Evolutionary conservation across 2,113 vertebrate genomes (phyloP), one percentile per base, ranked within the genome.

Genomic region (Epinephelus cyanopodus): DNA sequence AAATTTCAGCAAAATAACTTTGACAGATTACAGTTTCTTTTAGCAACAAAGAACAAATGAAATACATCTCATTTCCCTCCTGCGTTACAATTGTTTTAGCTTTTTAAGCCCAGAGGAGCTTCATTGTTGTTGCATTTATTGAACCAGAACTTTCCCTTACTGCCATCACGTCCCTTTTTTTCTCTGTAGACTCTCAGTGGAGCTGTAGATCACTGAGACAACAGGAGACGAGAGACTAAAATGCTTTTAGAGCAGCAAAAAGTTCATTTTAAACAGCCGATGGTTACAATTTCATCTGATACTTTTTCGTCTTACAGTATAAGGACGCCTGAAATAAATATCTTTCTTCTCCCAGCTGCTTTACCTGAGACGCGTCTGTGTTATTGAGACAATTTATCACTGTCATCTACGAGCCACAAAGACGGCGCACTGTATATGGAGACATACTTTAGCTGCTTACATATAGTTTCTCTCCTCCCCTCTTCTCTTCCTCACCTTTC

Each of bases 331-430:
- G 53, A 70, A 73, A 76, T 37, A 66, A 79, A 84, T 50, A 21
- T 64, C 23, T 29, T 23, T 80, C 25, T 52, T 73, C 56, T 64
- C 82, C 19, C 42, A 9, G 54, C 61, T 63, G 15, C 57, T 83
- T 65, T 66, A 69, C 75, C 74, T 75, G 73, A 48, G 57, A 37
- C 47, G 23, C 3, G 1, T 27, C 12, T 13, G 1, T 21, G 58
- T 85, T 84, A 91, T 87, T 88, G 67, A 82, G 68, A 53, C 74
- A 19, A 76, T 92, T 84, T 48, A 87, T 93, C 90, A 92, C 83
- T 84, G 87, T 88, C 90, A 81, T 48, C 69, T 37, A 15, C 25
- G 56, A 81, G 71, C 70, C 57, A 64, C 45, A 39, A 8, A 15
- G 50, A 70, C 65, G 56, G 61, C 61, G 52, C 23, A n/a, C 45